Percentiles rank a stretch among this genome's conserved stretches.
phyloP scores from a whole-genome alignment of 2,888 invertebrate genomes.

The Pteria penguin region DNA sequence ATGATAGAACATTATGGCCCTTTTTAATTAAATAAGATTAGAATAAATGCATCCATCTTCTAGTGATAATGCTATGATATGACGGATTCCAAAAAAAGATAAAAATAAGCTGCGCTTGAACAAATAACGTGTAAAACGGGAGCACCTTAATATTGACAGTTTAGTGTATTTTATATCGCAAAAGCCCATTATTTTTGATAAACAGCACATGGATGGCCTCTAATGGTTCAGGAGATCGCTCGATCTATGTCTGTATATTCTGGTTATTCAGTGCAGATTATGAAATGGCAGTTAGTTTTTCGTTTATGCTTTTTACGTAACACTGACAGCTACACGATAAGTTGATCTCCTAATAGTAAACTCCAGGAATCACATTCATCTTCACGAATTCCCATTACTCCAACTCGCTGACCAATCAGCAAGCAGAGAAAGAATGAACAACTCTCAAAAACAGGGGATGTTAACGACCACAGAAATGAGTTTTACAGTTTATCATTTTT shows the following conservation, averaged over 20 bases:
- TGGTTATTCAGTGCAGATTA: constrained; percentile 17
- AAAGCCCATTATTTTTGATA: constrained; percentile 12
- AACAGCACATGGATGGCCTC: constrained; percentile 1
- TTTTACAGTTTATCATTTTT: constrained; percentile 40
- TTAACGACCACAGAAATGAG: constrained; percentile 38
- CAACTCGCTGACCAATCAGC: constrained; percentile 17
- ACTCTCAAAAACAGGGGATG: constrained; percentile 8
- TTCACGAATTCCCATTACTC: constrained; percentile 25
- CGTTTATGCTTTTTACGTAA: constrained; percentile 19
- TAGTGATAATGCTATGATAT: background rate
- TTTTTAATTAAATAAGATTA: background rate
- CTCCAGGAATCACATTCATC: constrained; percentile 8
- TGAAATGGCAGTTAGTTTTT: background rate
- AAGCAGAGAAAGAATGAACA: background rate
- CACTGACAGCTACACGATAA: constrained; percentile 12
- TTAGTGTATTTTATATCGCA: background rate
- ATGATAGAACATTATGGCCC: background rate
- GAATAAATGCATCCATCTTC: background rate
- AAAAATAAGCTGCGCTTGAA: background rate
- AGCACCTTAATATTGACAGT: constrained; percentile 7
- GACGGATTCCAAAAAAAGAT: background rate
- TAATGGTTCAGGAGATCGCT: constrained; percentile 1
- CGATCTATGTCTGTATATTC: background rate
- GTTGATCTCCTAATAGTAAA: constrained; percentile 3
- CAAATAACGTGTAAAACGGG: background rate